These are phyloP conservation scores for Drosophila kanapiae DNA, from an alignment of 1,140 invertebrate genomes.

Conservation along the genomic window DNA sequence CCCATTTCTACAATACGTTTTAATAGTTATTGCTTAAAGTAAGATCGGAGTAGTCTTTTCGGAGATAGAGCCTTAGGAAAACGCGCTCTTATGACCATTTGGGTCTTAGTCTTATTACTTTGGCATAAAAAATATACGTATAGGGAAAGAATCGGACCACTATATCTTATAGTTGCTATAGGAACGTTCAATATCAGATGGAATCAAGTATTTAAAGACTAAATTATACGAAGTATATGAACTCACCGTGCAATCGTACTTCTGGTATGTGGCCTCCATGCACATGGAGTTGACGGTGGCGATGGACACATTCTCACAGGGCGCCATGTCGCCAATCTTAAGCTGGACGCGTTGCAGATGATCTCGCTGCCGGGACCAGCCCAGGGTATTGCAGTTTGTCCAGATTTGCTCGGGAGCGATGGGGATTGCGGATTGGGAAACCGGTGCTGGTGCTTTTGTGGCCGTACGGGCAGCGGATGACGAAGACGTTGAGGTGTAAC, in stretches of 20 bases:
- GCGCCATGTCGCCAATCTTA: constrained; percentile 90
- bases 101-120: too few relatives aligned
- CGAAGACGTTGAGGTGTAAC: constrained; percentile 1
- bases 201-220: too few relatives aligned
- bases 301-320: constrained; percentile 93
- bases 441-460: constrained; percentile 37
- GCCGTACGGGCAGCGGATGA: constrained; percentile 29
- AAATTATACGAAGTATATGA: background rate
- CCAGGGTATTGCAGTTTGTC: constrained; percentile 91
- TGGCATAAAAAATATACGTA: too few relatives aligned
- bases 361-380: constrained; percentile 93
- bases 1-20: too few relatives aligned
- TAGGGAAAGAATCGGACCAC: too few relatives aligned
- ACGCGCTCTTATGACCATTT: too few relatives aligned
- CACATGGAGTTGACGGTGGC: constrained; percentile 92
- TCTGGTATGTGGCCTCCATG: constrained; percentile 91
- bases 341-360: constrained; percentile 92
- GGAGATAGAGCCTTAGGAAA: too few relatives aligned
- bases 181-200: too few relatives aligned
- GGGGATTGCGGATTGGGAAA: background rate
- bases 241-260: constrained; percentile 93
- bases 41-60: too few relatives aligned
- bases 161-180: too few relatives aligned
- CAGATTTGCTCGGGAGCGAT: constrained; percentile 69
- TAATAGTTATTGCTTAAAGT: too few relatives aligned